Evolutionary conservation across 2,888 invertebrate species (phyloP).

Genomic region (Myathropa florea): DNA sequence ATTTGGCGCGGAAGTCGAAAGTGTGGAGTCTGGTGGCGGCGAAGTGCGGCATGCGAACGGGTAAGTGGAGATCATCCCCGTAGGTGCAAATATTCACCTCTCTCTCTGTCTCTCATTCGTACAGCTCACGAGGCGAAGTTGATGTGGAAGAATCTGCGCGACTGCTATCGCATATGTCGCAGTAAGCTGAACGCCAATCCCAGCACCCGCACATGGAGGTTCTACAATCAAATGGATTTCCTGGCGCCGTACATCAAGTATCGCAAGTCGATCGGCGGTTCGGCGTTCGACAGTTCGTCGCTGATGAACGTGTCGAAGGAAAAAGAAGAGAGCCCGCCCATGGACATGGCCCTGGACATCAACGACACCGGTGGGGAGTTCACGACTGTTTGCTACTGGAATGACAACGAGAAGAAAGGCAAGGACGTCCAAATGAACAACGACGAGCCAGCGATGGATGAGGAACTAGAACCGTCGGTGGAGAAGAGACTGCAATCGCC

Average conservation of each 20-base stretch:
- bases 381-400: constrained; percentile 48
- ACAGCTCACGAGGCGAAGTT: constrained; percentile 22
- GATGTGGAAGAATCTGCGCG: constrained; percentile 38
- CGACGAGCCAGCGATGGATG: neutral
- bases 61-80: constrained; percentile 14
- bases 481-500: neutral
- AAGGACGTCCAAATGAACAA: neutral
- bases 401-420: neutral
- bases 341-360: neutral
- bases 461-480: neutral
- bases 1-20: neutral
- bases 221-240: constrained; percentile 40
- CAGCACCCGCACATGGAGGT: neutral
- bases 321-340: neutral
- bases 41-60: constrained; percentile 12
- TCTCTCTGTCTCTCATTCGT: no score
- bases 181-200: neutral
- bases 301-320: neutral
- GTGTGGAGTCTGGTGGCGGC: constrained; percentile 24
- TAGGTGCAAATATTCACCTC: no score
- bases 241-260: constrained; percentile 29
- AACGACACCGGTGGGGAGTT: constrained; percentile 6
- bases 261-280: neutral
- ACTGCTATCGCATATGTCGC: constrained; percentile 16
- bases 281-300: neutral